Evolutionary conservation across 2,113 vertebrate species (phyloP).

Genomic region (Tretioscincus oriximinensis): DNA sequence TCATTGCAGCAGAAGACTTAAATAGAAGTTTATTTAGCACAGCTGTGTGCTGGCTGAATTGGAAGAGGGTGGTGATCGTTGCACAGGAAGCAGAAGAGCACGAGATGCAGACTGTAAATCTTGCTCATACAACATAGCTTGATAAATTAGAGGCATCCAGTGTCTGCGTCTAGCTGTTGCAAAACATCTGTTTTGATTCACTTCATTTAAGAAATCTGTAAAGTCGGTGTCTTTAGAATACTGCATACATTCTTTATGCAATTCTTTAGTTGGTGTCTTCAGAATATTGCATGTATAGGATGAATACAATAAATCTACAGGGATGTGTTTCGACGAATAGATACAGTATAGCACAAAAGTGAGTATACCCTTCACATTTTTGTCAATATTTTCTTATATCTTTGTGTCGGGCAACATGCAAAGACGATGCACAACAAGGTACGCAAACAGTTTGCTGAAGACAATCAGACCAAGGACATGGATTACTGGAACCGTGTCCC

Average conservation of each 20-base stretch:
- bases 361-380: too few relatives aligned
- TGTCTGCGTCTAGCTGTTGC: neutral
- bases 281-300: neutral
- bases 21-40: constrained; percentile 6
- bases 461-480: too few relatives aligned
- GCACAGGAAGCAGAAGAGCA: neutral
- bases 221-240: neutral
- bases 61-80: neutral
- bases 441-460: too few relatives aligned
- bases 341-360: too few relatives aligned
- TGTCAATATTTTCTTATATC: too few relatives aligned
- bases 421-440: too few relatives aligned
- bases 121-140: neutral
- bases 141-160: neutral
- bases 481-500: too few relatives aligned
- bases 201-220: neutral
- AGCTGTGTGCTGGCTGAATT: neutral
- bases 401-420: too few relatives aligned
- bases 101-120: constrained; percentile 1
- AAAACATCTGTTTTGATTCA: neutral
- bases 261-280: too few relatives aligned
- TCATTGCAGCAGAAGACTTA: neutral
- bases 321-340: neutral
- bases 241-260: neutral
- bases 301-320: neutral